Conservation (phyloP, 2,888 invertebrate species). For the Ichneumoninae sp. region DNA sequence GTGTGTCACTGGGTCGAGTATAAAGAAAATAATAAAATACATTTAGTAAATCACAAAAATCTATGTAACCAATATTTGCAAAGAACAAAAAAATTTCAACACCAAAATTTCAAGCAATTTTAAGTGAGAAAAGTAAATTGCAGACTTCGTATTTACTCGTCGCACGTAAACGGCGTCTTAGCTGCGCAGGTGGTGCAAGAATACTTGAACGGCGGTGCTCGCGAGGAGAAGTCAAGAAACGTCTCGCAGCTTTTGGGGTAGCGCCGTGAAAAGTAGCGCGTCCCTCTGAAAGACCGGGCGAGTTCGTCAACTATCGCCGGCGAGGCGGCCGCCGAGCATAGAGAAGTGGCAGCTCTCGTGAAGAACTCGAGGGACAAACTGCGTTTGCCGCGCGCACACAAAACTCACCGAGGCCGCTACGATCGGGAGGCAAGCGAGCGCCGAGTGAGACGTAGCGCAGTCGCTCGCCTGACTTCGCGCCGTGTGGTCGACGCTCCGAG, state of each 20-base stretch:
- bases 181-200: background rate
- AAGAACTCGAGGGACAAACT: constrained; percentile 9
- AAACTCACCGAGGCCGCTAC: constrained; percentile 59
- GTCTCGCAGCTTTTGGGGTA: background rate
- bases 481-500: constrained; percentile 54
- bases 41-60: background rate
- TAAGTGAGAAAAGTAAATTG: background rate
- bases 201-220: background rate
- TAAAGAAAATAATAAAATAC: background rate
- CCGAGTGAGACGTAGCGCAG: constrained; percentile 63
- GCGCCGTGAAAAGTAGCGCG: background rate
- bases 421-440: constrained; percentile 47
- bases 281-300: background rate
- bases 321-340: background rate
- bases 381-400: constrained; percentile 50
- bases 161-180: background rate
- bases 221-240: constrained; percentile 1
- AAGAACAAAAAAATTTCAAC: background rate
- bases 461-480: constrained; percentile 67
- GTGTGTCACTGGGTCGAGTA: background rate
- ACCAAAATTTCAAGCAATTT: background rate
- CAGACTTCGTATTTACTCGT: background rate
- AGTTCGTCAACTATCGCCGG: background rate
- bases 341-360: background rate
- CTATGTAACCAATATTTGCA: background rate